Evolutionary conservation across 2,888 invertebrate genomes (phyloP).

Genomic region (Andrena praecox): DNA sequence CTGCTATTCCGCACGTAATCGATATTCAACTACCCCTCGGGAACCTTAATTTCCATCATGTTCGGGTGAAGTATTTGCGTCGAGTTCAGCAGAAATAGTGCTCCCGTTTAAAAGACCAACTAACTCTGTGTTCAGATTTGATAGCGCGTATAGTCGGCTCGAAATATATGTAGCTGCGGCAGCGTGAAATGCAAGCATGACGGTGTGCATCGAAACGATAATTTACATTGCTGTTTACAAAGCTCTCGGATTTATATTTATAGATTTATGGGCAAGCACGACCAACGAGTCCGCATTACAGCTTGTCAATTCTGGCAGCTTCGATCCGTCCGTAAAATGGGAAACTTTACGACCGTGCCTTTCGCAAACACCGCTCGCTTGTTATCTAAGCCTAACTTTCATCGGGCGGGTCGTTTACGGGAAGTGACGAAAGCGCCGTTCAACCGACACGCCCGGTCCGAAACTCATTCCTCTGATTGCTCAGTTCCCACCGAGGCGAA

Average conservation of each 20-base stretch:
- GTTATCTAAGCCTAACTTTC: neutral
- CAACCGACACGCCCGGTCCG: neutral
- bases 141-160: no score
- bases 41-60: no score
- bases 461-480: conserved; percentile 45
- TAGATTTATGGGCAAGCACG: neutral
- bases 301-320: neutral
- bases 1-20: no score
- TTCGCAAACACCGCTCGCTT: neutral
- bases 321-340: neutral
- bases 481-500: neutral
- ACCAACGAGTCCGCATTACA: neutral
- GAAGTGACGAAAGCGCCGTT: conserved; percentile 6
- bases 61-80: no score
- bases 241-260: neutral
- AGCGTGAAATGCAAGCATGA: no score
- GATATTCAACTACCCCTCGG: no score
- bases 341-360: neutral
- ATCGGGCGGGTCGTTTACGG: neutral
- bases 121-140: no score
- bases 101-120: no score
- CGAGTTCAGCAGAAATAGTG: no score
- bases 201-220: neutral
- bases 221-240: neutral
- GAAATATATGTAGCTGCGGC: no score